Percentiles rank a stretch among this genome's conserved stretches.
Conservation (phyloP, 1,140 invertebrate genomes). For the Portunus trituberculatus region DNA sequence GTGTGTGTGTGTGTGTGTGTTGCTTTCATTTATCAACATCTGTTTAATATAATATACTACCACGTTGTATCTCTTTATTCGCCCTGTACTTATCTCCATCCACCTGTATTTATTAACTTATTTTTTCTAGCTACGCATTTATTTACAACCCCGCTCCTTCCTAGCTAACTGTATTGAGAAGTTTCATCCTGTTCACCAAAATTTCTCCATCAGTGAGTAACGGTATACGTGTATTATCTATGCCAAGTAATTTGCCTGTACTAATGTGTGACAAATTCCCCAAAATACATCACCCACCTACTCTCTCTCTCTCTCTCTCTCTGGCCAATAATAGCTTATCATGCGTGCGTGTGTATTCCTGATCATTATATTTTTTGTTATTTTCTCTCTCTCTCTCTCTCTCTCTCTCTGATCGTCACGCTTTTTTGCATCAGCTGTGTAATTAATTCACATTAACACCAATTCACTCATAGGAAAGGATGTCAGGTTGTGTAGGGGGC, state of each 20-base stretch:
- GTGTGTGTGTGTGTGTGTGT: too few species aligned
- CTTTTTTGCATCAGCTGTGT: neutral
- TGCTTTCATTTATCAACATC: too few species aligned
- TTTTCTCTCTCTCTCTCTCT: neutral
- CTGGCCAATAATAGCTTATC: too few species aligned
- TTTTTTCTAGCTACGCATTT: neutral
- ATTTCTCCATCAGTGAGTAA: neutral
- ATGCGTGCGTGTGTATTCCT: too few species aligned
- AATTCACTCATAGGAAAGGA: neutral
- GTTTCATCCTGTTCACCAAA: too few species aligned
- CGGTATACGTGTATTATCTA: neutral
- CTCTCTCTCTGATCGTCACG: neutral
- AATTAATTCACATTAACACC: slow-evolving; percentile 23
- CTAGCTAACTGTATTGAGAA: too few species aligned
- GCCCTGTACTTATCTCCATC: neutral
- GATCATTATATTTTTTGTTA: too few species aligned
- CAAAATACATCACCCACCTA: neutral
- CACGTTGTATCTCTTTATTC: neutral
- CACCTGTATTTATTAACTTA: neutral
- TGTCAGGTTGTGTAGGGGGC: neutral
- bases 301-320: too few species aligned
- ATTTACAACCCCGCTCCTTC: neutral
- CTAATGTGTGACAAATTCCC: neutral
- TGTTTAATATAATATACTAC: neutral
- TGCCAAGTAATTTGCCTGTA: neutral